Evolutionary conservation across 1,140 invertebrate species (phyloP).

Genomic region (Diorhabda sublineata): DNA sequence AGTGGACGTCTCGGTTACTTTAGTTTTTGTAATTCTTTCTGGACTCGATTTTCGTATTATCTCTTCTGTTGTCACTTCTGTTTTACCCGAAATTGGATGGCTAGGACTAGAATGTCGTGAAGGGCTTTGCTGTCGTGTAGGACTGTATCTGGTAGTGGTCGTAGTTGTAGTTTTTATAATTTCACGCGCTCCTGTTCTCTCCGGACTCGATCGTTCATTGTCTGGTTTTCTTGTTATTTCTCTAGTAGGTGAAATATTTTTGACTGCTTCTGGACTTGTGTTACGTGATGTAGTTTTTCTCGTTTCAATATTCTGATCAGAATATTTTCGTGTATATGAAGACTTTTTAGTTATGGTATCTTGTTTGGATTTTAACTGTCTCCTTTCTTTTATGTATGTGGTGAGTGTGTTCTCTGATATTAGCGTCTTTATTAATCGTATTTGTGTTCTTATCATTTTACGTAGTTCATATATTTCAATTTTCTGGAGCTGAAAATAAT

Average conservation of each 20-base stretch:
- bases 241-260: not conserved
- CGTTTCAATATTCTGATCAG: not conserved
- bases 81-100: no score
- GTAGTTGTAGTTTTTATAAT: not conserved
- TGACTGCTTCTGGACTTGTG: not conserved
- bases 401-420: slow-evolving; percentile 48
- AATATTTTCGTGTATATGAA: not conserved
- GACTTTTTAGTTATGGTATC: slow-evolving; percentile 11
- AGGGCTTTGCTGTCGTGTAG: not conserved
- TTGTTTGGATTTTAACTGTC: not conserved
- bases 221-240: not conserved
- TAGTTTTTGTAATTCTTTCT: slow-evolving; percentile 14
- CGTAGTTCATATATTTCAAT: slow-evolving; percentile 69
- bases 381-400: slow-evolving; percentile 23
- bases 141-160: not conserved
- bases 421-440: slow-evolving; percentile 61
- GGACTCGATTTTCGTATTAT: slow-evolving; percentile 1
- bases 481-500: slow-evolving; percentile 61
- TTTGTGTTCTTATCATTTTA: slow-evolving; percentile 68
- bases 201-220: slow-evolving; percentile 8
- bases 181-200: slow-evolving; percentile 3
- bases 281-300: not conserved
- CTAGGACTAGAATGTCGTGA: not conserved
- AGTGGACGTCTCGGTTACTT: not conserved
- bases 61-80: not conserved